Conservation (phyloP, 2,797 vertebrate genomes). For the Pseudocheirus occidentalis region DNA sequence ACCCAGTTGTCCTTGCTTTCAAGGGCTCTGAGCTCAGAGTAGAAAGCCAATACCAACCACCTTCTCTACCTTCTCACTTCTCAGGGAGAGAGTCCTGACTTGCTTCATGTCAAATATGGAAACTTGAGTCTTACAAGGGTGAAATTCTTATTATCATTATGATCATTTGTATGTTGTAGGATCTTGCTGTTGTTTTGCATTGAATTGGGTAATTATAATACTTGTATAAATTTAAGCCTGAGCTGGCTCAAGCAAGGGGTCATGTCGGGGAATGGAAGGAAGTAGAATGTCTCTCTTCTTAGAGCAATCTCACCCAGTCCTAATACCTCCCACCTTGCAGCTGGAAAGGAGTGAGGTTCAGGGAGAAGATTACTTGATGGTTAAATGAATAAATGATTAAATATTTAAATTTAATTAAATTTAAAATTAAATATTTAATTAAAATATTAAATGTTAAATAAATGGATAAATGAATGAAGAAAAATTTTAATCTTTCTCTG, state of each 20-base stretch:
- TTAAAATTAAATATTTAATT: too few species aligned
- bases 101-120: background rate
- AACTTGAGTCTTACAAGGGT: background rate
- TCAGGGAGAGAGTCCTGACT: background rate
- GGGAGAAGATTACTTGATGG: background rate
- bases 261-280: background rate
- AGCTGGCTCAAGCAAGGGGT: background rate
- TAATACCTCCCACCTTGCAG: background rate
- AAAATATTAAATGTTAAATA: too few species aligned
- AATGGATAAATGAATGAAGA: background rate
- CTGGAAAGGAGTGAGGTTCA: background rate
- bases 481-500: background rate
- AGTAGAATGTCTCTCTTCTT: background rate
- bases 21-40: background rate
- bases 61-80: background rate
- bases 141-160: background rate
- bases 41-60: background rate
- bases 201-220: background rate
- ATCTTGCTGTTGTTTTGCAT: background rate
- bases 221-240: background rate
- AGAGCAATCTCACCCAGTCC: background rate
- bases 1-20: background rate
- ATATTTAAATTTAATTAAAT: too few species aligned
- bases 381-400: background rate
- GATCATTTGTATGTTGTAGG: background rate